Evolutionary conservation across 1,140 invertebrate species (phyloP), one percentile per base, ranked within the genome.

Genomic region (Magallana angulata): DNA sequence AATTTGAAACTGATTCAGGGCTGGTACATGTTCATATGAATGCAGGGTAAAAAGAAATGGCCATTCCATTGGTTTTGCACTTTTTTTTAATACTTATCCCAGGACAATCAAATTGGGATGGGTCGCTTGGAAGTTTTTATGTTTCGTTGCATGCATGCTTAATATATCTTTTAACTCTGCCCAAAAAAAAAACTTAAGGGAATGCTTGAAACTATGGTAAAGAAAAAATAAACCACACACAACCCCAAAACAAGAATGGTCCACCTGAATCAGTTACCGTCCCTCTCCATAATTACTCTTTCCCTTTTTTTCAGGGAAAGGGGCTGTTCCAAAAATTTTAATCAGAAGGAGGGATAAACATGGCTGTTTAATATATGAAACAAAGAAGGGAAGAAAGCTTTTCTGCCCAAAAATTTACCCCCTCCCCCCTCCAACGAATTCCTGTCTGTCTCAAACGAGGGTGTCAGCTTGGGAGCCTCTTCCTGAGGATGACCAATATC

Each of bases 321-420:
- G 88, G 91, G 89, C 91, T 91, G 91, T 91, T 91, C 91, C 91
- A 90, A 86, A 91, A 91, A 87, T 88, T 82, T 89, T 84, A 88
- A 83, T 85, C 36, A 90, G 81, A 88, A 87, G 91, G 91, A 91
- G 91, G 90, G 91, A 91, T 90, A 89, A 89, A 91, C 91, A 83
- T 90, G 91, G 91, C 91, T 82, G 12, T 62, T 82, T 84, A 14
- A 5, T 12, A n/a, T 18, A 18, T 64, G 36, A 48, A 48, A 64
- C 57, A 48, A 60, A 83, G 18, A 80, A 58, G 30, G 68, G 24
- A 24, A 14, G 18, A 30, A 18, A 82, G 14, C 56, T 57, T 24
- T 9, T 57, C n/a, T 57, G 12, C 56, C 11, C 11, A 59, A 30
- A 85, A 71, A 18, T 18, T 56, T 68, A 24, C 56, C 56, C 58